Percentiles rank a stretch among this genome's conserved stretches.
Evolutionary conservation across 2,113 vertebrate species (phyloP).

Genomic region (Mirounga angustirostris): DNA sequence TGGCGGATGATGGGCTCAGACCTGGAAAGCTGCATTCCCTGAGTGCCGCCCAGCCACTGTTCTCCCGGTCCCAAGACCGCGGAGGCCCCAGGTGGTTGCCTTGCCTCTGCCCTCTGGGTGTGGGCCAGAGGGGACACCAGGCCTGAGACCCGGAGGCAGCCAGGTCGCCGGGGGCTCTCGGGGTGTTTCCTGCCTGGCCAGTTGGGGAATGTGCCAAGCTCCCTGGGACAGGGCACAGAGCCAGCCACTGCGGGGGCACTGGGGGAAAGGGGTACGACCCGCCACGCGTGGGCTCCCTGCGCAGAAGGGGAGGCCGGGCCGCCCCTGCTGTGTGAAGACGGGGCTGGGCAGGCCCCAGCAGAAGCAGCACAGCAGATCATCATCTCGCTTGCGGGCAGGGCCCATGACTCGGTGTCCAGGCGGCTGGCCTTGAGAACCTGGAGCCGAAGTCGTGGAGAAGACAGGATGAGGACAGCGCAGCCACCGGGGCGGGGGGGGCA

Average conservation of each 20-base stretch:
- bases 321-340: not conserved
- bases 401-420: not conserved
- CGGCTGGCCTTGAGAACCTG: not conserved
- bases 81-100: no score
- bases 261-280: not conserved
- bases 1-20: not conserved
- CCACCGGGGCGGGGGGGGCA: not conserved
- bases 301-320: not conserved
- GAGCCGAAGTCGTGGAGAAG: not conserved
- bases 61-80: not conserved
- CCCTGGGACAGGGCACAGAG: not conserved
- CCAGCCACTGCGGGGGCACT: not conserved
- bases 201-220: not conserved
- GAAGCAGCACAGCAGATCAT: not conserved
- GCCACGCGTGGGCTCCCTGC: not conserved
- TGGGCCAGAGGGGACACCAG: no score
- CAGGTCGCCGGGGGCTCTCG: fast-evolving
- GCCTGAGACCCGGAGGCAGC: not conserved
- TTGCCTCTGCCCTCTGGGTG: not conserved
- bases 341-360: not conserved
- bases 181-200: not conserved
- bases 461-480: not conserved
- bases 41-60: not conserved
- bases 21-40: not conserved
- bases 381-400: not conserved